Conservation (phyloP, 2,113 vertebrate genomes). For the Pseudorasbora parva region DNA sequence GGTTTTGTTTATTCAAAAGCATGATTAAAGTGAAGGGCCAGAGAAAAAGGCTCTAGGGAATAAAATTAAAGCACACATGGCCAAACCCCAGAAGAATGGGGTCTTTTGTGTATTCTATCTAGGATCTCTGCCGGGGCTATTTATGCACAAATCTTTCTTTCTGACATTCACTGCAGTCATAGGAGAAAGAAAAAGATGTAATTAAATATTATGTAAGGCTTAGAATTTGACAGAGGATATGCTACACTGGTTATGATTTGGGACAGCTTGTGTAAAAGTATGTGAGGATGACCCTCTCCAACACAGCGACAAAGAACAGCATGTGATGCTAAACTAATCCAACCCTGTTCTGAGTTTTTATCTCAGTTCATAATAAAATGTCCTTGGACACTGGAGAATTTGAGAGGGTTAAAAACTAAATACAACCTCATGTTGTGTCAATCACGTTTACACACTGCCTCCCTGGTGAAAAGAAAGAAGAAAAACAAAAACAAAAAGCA, state of each 20-base stretch:
- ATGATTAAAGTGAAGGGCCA: constrained; percentile 38
- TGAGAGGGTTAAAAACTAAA: no score
- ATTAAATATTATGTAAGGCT: constrained; percentile 40
- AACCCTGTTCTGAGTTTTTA: background rate
- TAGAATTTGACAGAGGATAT: constrained; percentile 53
- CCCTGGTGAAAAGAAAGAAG: no score
- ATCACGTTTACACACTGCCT: no score
- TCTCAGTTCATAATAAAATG: background rate
- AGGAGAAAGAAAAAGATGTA: background rate
- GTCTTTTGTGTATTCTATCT: constrained; percentile 36
- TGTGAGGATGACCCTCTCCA: constrained; percentile 3
- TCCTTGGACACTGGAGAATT: no score
- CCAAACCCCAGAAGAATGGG: constrained; percentile 39
- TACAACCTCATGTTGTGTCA: no score
- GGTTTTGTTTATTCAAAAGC: constrained; percentile 41
- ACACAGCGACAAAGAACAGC: background rate
- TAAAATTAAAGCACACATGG: constrained; percentile 54
- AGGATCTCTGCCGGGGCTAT: constrained; percentile 17
- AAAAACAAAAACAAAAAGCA: no score
- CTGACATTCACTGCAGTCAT: constrained; percentile 34
- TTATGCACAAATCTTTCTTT: background rate
- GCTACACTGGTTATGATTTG: constrained; percentile 59
- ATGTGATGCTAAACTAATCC: background rate
- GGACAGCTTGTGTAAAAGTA: constrained; percentile 6
- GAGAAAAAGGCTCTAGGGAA: constrained; percentile 44